Percentiles rank a stretch among this genome's conserved stretches.
These are phyloP conservation scores for Nylanderia fulva DNA, from an alignment of 1,140 invertebrate genomes.

Conservation along the genomic window DNA sequence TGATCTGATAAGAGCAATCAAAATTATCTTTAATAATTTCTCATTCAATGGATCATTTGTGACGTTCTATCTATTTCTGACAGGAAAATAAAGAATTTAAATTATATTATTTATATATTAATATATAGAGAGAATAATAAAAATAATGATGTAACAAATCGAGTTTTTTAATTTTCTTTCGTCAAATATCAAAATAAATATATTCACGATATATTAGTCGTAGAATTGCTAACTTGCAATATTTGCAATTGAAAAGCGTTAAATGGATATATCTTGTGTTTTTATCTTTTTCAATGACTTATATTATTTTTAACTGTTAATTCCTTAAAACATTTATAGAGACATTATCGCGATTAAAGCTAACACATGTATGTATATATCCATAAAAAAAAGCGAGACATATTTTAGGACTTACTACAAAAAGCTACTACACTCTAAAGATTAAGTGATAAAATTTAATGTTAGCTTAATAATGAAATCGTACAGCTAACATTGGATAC, in stretches of 20 bases:
- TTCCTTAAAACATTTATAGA: conserved; percentile 45
- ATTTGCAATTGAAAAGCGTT: conserved; percentile 40
- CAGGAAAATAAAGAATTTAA: not conserved
- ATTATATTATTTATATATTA: not conserved
- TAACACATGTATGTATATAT: conserved; percentile 57
- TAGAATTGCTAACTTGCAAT: not conserved
- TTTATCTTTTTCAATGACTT: conserved; percentile 22
- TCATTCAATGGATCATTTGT: not conserved
- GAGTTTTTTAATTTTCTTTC: not conserved
- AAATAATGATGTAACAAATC: conserved; percentile 11
- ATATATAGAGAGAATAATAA: not conserved
- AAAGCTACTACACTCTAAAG: conserved; percentile 60
- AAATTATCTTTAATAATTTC: conserved; percentile 10
- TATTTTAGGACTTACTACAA: conserved; percentile 61
- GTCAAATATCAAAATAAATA: not conserved
- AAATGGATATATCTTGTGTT: conserved; percentile 1
- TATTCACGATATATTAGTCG: not conserved
- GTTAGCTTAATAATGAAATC: conserved; percentile 70
- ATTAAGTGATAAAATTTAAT: conserved; percentile 72
- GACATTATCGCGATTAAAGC: conserved; percentile 34
- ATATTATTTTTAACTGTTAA: conserved; percentile 42
- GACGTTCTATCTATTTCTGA: not conserved
- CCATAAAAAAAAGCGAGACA: conserved; percentile 21
- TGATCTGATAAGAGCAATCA: not conserved
- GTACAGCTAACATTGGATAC: conserved; percentile 65